Evolutionary conservation across 2,797 vertebrate species (phyloP).

Genomic region (Anolis apletophallus): DNA sequence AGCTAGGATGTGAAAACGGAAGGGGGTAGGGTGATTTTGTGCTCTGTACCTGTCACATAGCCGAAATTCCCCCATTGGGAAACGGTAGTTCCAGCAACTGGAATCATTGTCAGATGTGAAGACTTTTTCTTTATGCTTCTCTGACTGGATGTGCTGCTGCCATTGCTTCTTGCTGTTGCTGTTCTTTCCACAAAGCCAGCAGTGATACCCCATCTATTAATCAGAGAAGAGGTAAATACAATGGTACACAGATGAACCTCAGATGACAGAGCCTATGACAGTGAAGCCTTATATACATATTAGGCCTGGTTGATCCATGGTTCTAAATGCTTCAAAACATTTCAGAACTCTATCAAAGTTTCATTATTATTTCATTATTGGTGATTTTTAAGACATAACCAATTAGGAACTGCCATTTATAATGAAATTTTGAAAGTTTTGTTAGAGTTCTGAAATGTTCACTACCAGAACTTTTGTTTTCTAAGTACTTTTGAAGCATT

Average conservation of each 20-base stretch:
- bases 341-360: no score
- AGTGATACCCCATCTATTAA: conserved; percentile 88
- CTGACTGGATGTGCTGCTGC: conserved; percentile 93
- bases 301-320: no score
- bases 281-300: no score
- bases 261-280: not conserved
- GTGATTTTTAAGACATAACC: no score
- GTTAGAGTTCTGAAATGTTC: no score
- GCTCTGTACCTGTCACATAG: conserved; percentile 87
- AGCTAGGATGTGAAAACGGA: not conserved
- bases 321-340: no score
- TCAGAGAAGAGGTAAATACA: conserved; percentile 52
- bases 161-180: conserved; percentile 98
- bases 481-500: no score
- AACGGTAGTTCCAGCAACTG: conserved; percentile 89
- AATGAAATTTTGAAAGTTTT: no score
- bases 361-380: no score
- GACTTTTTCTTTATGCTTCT: conserved; percentile 96
- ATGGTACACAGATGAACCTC: not conserved
- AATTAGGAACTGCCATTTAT: no score
- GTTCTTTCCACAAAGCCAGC: conserved; percentile 93
- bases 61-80: conserved; percentile 88
- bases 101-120: conserved; percentile 90
- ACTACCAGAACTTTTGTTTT: no score
- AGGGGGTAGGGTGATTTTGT: not conserved